These are phyloP conservation scores for Pheucticus melanocephalus DNA, from an alignment of 2,113 vertebrate genomes.

Conservation along the genomic window DNA sequence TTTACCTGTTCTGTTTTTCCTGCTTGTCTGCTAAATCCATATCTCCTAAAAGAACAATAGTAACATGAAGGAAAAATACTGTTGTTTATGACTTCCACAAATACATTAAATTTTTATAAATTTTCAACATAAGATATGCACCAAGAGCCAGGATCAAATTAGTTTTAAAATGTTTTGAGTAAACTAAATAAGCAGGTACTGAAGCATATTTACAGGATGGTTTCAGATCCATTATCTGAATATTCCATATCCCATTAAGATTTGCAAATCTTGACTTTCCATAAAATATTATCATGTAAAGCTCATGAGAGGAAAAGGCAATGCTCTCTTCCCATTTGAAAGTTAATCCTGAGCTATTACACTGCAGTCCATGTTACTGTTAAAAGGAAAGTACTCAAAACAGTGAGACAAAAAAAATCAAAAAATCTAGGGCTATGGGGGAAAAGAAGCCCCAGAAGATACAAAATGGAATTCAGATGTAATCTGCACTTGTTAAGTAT, in stretches of 20 bases:
- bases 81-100: not conserved
- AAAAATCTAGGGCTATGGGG: not conserved
- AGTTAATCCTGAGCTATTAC: not conserved
- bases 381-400: constrained; percentile 45
- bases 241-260: not conserved
- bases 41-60: constrained; percentile 75
- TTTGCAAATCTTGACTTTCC: not conserved
- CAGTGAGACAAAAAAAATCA: not conserved
- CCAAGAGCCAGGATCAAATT: not conserved
- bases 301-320: not conserved
- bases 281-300: not conserved
- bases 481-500: not conserved
- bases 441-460: not conserved
- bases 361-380: not conserved
- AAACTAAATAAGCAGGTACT: not conserved
- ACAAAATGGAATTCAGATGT: not conserved
- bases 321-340: not conserved
- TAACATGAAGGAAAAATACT: not conserved
- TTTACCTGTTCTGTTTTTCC: constrained; percentile 85
- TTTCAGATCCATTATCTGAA: not conserved
- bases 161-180: not conserved
- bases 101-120: not conserved
- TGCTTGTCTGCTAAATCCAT: constrained; percentile 85
- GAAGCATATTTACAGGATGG: not conserved
- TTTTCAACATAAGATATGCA: not conserved